Evolutionary conservation across 2,888 invertebrate species (phyloP).

Genomic region (Nomada fucata): DNA sequence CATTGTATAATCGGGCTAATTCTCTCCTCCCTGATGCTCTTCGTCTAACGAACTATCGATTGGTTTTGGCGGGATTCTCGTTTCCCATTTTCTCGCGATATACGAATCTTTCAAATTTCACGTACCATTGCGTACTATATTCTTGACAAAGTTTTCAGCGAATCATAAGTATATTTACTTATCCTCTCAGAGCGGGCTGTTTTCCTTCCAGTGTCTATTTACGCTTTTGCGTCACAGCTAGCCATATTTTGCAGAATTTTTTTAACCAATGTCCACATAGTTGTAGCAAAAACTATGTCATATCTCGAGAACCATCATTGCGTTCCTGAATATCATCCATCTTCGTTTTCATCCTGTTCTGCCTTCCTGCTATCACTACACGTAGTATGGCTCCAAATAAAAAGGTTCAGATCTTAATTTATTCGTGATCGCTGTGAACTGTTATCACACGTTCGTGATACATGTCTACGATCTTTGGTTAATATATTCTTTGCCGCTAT

Average conservation of each 20-base stretch:
- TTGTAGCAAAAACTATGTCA: slow-evolving; percentile 82
- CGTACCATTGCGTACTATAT: slow-evolving; percentile 2
- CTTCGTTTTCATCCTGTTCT: slow-evolving; percentile 83
- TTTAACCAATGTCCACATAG: slow-evolving; percentile 83
- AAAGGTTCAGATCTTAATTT: slow-evolving; percentile 58
- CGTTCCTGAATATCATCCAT: slow-evolving; percentile 83
- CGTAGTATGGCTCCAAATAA: slow-evolving; percentile 47
- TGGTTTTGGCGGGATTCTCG: slow-evolving; percentile 61
- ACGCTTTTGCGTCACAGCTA: slow-evolving; percentile 67
- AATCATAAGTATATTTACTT: slow-evolving; percentile 26
- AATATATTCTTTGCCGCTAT: background rate
- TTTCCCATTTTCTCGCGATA: slow-evolving; percentile 21
- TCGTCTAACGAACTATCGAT: background rate
- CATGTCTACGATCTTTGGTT: slow-evolving; percentile 1
- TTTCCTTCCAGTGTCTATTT: slow-evolving; percentile 39
- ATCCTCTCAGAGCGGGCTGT: slow-evolving; percentile 51
- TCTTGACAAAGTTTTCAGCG: slow-evolving; percentile 16
- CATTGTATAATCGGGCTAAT: slow-evolving; percentile 1
- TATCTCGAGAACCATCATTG: slow-evolving; percentile 81
- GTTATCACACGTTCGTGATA: background rate
- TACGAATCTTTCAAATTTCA: slow-evolving; percentile 21
- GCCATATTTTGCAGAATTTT: slow-evolving; percentile 81
- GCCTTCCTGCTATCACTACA: slow-evolving; percentile 81
- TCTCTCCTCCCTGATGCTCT: slow-evolving; percentile 1
- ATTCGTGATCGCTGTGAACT: slow-evolving; percentile 13